Conservation (phyloP, 64 coral and sea anemone species). For the Montipora efflorescens region DNA sequence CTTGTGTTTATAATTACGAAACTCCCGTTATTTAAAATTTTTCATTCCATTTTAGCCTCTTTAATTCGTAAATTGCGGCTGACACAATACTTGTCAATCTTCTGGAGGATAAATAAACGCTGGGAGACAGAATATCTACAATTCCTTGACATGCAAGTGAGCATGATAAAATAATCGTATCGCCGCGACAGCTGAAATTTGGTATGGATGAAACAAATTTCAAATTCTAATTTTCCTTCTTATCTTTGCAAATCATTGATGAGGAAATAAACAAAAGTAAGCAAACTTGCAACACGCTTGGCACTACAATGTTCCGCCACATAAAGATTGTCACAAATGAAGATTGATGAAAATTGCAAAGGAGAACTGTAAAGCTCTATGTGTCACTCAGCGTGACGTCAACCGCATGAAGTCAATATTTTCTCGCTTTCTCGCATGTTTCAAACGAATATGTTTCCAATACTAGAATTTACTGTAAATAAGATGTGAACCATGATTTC, state of each 20-base stretch:
- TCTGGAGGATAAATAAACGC: not conserved
- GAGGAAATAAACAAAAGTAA: not conserved
- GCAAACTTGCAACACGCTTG: not conserved
- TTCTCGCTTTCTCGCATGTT: not conserved
- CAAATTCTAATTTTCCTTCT: not conserved
- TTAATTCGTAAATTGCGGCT: constrained; percentile 1
- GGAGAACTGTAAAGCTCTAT: not conserved
- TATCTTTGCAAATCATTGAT: not conserved
- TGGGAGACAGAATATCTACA: not conserved
- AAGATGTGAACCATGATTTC: not conserved
- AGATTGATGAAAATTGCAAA: not conserved
- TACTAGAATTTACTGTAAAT: not conserved
- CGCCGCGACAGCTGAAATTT: not conserved
- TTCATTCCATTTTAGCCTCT: not conserved
- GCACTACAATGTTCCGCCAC: not conserved
- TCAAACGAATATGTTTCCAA: not conserved
- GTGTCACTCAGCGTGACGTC: not conserved
- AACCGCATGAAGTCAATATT: not conserved
- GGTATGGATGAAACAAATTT: not conserved
- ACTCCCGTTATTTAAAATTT: not conserved
- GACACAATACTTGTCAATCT: not conserved
- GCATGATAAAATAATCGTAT: not conserved
- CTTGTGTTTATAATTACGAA: not conserved
- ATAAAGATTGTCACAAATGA: not conserved
- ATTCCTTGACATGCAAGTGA: not conserved